Base-by-base conservation (phyloP, 2,797 vertebrate species). In the Coregonus suidteri region DNA sequence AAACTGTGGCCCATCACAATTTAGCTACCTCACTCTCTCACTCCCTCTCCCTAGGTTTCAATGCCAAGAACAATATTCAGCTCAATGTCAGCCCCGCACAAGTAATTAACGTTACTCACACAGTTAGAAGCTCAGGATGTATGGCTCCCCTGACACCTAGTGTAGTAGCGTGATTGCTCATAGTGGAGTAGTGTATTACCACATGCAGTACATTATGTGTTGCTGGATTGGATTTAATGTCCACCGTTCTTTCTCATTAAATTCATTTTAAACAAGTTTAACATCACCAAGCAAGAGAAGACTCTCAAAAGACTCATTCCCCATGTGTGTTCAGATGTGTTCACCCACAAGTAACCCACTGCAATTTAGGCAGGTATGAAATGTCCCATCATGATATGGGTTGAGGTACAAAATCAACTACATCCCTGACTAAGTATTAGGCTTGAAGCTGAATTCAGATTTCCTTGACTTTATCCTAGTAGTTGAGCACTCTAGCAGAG, bases 61-160 rank as follows among this genome's bases (percentile, higher is more conserved):
- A 82, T 87, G 91, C 91, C 93, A 94, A 92, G 85, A 91, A 91
- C 84, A 94, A 93, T 88, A 92, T 88, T 89, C 76, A 83, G 47
- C 59, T 74, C 62, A 78, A 81, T 83, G 90, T 89, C 83, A 83
- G 75, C 79, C 87, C 82, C 82, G 84, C 62, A 52, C 81, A 86
- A 83, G 87, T 86, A 88, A 91, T 85, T 90, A 85, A 88, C 80
- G 37, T 77, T 84, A 74, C 84, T 86, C 59, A 70, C 79, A 81
- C 71, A 81, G 88, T 82, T 75, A n/a, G 56, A 78, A 84, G 73
- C 79, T 72, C n/a, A 64, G 70, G 84, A 89, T 83, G 79, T 84
- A 90, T 88, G 87, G 86, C 79, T 92, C 90, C 89, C 89, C 71
- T 71, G 86, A 87, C 89, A 90, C 87, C 80, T 72, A 5, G 37